A percentile compares a stretch with the other conserved stretches of the same genome.
These are phyloP conservation scores for Mormoops blainvillei DNA, from an alignment of 2,113 vertebrate genomes.

Conservation along the genomic window DNA sequence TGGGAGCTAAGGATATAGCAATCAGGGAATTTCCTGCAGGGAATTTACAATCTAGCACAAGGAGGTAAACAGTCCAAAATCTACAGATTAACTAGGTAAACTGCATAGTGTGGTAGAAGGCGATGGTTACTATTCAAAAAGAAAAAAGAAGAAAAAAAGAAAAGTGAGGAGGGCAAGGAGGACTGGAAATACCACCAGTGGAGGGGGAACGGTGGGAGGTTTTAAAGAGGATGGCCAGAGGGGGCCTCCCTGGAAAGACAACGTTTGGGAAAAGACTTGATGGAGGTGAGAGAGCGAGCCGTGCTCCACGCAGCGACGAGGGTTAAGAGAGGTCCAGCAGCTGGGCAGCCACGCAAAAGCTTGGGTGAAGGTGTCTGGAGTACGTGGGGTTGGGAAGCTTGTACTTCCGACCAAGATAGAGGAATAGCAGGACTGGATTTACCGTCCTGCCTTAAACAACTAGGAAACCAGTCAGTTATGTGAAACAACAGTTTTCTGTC, in stretches of 20 bases:
- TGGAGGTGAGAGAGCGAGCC: not conserved
- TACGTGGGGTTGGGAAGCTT: not conserved
- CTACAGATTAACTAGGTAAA: not conserved
- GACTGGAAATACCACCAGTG: not conserved
- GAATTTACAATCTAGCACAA: not conserved
- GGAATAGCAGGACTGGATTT: not conserved
- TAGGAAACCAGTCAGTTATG: not conserved
- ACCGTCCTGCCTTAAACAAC: not conserved
- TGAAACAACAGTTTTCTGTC: not conserved
- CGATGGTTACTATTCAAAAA: not conserved
- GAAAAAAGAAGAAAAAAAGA: not conserved
- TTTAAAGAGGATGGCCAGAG: not conserved
- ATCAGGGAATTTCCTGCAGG: not conserved
- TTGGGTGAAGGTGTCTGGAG: not conserved
- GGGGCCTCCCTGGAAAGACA: not conserved
- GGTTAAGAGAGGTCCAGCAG: not conserved
- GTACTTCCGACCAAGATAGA: not conserved
- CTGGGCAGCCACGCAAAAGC: too few relatives aligned
- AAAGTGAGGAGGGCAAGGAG: not conserved
- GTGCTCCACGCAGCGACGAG: rapidly evolving
- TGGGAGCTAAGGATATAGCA: not conserved
- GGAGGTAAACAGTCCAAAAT: not conserved
- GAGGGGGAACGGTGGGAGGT: not conserved
- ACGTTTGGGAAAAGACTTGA: not conserved
- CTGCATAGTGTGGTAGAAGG: not conserved